Percentiles rank a stretch among this genome's conserved stretches.
Conservation (phyloP, 2,113 vertebrate genomes). For the Pitta sordida region DNA sequence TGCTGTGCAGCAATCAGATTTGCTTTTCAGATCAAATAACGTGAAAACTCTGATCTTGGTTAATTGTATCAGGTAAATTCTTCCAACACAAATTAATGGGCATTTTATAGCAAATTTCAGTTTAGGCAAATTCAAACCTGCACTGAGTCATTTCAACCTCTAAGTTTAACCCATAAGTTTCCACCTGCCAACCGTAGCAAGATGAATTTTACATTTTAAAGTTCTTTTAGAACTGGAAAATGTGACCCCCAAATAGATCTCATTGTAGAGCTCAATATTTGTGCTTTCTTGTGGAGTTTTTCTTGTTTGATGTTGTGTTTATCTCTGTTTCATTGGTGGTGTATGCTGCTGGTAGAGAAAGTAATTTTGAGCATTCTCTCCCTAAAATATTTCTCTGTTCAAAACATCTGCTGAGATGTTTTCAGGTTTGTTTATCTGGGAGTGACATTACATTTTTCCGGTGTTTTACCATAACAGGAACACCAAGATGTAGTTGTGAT, state of each 20-base stretch:
- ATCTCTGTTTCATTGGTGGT: neutral
- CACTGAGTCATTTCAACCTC: neutral
- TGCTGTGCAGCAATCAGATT: neutral
- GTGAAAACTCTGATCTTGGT: neutral
- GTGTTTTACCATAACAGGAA: conserved; percentile 8
- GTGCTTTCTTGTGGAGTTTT: neutral
- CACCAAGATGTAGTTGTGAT: neutral
- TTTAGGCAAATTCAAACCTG: neutral
- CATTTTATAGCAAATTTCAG: neutral
- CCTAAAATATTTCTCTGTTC: neutral
- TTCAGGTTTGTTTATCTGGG: neutral
- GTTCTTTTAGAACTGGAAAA: neutral
- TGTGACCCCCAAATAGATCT: neutral
- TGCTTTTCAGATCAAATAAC: neutral
- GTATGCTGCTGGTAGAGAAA: neutral
- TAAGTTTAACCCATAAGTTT: neutral
- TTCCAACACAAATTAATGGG: neutral
- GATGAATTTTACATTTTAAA: neutral
- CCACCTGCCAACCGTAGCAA: neutral
- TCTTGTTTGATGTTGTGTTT: neutral
- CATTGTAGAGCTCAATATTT: neutral
- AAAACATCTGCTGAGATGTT: neutral
- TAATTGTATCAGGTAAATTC: neutral
- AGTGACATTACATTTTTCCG: neutral
- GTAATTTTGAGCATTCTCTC: neutral